Evolutionary conservation across 2,113 vertebrate genomes (phyloP), one percentile per base, ranked within the genome.

Genomic region (Daphoenositta chrysoptera): DNA sequence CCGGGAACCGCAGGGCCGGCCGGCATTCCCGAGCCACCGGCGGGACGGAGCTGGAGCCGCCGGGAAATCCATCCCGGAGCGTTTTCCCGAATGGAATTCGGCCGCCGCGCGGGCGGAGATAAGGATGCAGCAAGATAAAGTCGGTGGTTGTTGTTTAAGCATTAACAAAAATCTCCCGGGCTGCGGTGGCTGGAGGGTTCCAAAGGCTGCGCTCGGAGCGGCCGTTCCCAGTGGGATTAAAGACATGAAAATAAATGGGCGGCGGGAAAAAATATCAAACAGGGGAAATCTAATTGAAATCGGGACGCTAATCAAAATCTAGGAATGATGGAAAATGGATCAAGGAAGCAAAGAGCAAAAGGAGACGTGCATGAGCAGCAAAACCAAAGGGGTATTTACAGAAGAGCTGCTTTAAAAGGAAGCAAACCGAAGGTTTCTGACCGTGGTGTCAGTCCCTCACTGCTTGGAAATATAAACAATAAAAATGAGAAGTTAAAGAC

Each of bases 1-100:
- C 20, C 4, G 9, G 22, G 17, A 39, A 28, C 4, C 21, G 37
- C 40, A 2, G 44, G 4, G 1, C 40, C 40, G 0, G 33, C 14
- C 40, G 33, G 42, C 6, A 6, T 24, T 60, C 13, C 68, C 33
- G 10, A 10, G 0, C 28, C 69, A 2, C 26, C 8, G 22, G 20
- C 6, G 6, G 66, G 13, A 61, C 1, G 1, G 27, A 27, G 69
- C 69, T 14, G 33, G 11, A 37, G 61, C 44, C 73, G 3, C 4
- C 7, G 10, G 9, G 5, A 40, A 58, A 39, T 20, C 18, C 33
- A 37, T 53, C 11, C n/a, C 8, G 40, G 30, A 51, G 40, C 5
- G 0, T 5, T 50, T n/a, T n/a, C 35, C 45, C 35, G 5, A 5
- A 3, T 24, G 72, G 72, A 51, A 73, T 51, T 50, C 17, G 0